Base-by-base conservation (phyloP, 2,888 invertebrate species). In the Falcaria lacertinaria region DNA sequence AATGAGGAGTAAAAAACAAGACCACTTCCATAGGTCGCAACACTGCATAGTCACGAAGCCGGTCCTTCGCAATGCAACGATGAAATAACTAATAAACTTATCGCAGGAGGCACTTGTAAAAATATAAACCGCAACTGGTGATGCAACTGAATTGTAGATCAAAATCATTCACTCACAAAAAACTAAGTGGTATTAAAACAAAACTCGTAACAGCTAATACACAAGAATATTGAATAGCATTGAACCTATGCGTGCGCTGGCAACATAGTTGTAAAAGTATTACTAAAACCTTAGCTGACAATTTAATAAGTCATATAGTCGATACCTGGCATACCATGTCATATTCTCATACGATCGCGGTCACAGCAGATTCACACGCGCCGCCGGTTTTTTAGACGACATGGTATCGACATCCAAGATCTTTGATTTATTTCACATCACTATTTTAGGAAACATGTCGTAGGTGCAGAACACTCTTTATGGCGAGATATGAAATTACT, bases 341-440 rank as follows among this genome's bases (percentile, higher is more conserved):
- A 69, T 76, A 75, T 72, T 80, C 80, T 82, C 85, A 85, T 78
- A 82, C 69, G 79, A 80, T 74, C 70, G 75, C 64, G 56, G 54
- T 52, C 60, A 64, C 47, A 75, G 81, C 71, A 80, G 88, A 88
- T 89, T 89, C 88, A 87, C 88, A 87, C 83, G 85, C 74, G 59
- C 67, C 59, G 64, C 62, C 48, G 52, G 56, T 80, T 86, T 87
- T 86, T 86, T 76, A 72, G 68, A 64, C 59, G 52, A 45, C 55
- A 55, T 56, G 58, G 62, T 80, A 85, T 80, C 82, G 80, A 81
- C 71, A 74, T 68, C 64, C 63, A 69, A 62, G 67, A 77, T 81
- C 81, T 74, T 68, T 81, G 85, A 89, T 87, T 83, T 87, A 87
- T 86, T 84, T 86, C 81, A 80, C 77, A 86, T 77, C 81, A 80